Evolutionary conservation across 1,140 invertebrate genomes (phyloP).

Genomic region (Globodera ellingtonae): DNA sequence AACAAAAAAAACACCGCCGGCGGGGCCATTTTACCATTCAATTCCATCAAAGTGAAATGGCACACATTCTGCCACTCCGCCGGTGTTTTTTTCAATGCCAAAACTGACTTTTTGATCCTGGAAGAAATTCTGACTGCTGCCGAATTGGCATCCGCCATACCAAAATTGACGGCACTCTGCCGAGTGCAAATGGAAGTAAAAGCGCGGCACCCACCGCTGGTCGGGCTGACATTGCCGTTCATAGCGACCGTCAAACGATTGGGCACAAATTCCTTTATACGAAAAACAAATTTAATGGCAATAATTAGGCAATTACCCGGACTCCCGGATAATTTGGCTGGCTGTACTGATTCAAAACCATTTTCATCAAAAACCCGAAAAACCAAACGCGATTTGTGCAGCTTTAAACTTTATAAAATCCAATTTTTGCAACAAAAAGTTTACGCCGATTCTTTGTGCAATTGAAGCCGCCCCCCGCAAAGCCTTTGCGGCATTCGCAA

Average conservation of each 20-base stretch:
- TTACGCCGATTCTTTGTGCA: conserved; percentile 45
- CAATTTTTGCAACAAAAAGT: not conserved
- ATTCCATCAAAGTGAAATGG: not conserved
- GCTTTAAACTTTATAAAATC: not conserved
- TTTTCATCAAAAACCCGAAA: too few species aligned
- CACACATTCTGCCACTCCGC: not conserved
- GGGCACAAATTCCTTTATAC: conserved; percentile 38
- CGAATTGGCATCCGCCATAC: conserved; percentile 54
- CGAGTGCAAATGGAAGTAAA: conserved; percentile 32
- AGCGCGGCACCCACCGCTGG: conserved; percentile 36
- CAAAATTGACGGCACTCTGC: conserved; percentile 51
- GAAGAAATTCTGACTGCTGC: conserved; percentile 50
- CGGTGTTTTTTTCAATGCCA: not conserved
- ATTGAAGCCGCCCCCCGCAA: conserved; percentile 47
- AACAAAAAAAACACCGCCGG: too few species aligned
- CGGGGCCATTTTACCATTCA: too few species aligned
- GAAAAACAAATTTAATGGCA: conserved; percentile 16
- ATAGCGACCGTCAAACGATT: conserved; percentile 49
- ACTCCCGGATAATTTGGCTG: too few species aligned
- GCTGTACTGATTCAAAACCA: too few species aligned
- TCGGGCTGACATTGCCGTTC: conserved; percentile 36
- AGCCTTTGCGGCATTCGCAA: conserved; percentile 48
- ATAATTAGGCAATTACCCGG: too few species aligned
- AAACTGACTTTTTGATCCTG: conserved; percentile 30
- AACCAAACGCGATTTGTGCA: too few species aligned